Evolutionary conservation across 2,888 invertebrate species (phyloP).

Genomic region (Podabrus alpinus): DNA sequence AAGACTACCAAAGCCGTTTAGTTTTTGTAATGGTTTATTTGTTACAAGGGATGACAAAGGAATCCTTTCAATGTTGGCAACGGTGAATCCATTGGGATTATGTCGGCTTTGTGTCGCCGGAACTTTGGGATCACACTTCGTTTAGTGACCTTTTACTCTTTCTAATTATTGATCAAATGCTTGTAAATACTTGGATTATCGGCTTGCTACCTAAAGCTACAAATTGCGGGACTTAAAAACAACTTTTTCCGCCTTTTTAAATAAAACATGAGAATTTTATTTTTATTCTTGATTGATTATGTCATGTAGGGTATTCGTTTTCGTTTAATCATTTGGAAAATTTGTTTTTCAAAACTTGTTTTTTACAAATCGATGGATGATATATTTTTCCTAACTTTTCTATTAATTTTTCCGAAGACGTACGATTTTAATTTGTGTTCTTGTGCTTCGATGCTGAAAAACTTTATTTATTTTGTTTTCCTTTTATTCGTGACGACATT

Average conservation of each 20-base stretch:
- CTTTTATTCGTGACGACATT: background rate
- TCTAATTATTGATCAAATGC: conserved; percentile 30
- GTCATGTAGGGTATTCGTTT: background rate
- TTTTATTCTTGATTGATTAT: conserved; percentile 26
- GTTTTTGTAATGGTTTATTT: conserved; percentile 12
- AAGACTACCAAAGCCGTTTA: conserved; percentile 2
- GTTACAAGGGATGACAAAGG: conserved; percentile 22
- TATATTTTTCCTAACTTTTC: background rate
- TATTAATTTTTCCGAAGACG: background rate
- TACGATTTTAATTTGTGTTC: background rate
- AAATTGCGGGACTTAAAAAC: conserved; percentile 2
- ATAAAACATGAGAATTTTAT: conserved; percentile 4
- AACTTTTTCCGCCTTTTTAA: background rate
- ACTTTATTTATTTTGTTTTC: background rate
- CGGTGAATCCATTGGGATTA: conserved; percentile 23
- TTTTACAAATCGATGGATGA: background rate
- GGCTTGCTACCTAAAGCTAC: conserved; percentile 15
- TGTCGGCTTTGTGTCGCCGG: conserved; percentile 21
- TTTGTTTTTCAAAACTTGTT: conserved; percentile 5
- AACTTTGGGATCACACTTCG: conserved; percentile 27
- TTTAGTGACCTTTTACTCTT: conserved; percentile 28
- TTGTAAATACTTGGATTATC: conserved; percentile 21
- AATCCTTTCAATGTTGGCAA: conserved; percentile 11
- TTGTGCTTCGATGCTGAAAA: background rate
- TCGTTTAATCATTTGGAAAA: conserved; percentile 23